phyloP scores from a whole-genome alignment of 2,888 invertebrate genomes.

The Acleris literana region DNA sequence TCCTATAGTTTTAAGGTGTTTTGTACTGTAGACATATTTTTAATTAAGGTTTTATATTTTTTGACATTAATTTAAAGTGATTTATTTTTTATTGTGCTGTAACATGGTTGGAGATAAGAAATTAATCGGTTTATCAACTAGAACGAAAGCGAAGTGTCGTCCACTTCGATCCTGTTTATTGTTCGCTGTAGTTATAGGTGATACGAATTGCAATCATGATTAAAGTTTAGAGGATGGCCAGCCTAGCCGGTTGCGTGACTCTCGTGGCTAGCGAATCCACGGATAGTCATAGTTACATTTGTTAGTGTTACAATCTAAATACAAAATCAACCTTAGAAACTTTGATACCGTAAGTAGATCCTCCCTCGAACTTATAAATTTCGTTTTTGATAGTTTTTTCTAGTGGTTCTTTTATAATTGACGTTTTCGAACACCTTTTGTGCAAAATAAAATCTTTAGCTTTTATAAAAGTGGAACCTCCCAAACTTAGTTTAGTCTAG shows the following conservation, averaged over 20 bases:
- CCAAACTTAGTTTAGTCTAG: too few relatives aligned
- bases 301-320: conserved; percentile 1
- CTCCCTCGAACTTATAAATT: too few relatives aligned
- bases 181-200: conserved; percentile 12
- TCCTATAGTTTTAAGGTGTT: conserved; percentile 13
- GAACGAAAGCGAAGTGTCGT: not conserved
- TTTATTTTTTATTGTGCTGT: conserved; percentile 12
- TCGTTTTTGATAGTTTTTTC: too few relatives aligned
- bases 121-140: conserved; percentile 1
- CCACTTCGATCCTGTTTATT: not conserved
- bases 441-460: too few relatives aligned
- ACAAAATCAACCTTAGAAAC: conserved; percentile 3
- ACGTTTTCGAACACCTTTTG: too few relatives aligned
- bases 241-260: conserved; percentile 1
- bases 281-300: not conserved
- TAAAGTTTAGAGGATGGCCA: conserved; percentile 1
- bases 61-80: conserved; percentile 14
- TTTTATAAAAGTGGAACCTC: too few relatives aligned
- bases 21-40: conserved; percentile 9
- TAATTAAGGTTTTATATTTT: conserved; percentile 13
- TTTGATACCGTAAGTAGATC: not conserved
- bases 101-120: conserved; percentile 2
- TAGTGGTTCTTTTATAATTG: too few relatives aligned
- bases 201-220: conserved; percentile 10
- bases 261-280: too few relatives aligned